These are phyloP conservation scores for Sphyrna mokarran DNA, from an alignment of 2,113 vertebrate genomes.

Conservation along the genomic window DNA sequence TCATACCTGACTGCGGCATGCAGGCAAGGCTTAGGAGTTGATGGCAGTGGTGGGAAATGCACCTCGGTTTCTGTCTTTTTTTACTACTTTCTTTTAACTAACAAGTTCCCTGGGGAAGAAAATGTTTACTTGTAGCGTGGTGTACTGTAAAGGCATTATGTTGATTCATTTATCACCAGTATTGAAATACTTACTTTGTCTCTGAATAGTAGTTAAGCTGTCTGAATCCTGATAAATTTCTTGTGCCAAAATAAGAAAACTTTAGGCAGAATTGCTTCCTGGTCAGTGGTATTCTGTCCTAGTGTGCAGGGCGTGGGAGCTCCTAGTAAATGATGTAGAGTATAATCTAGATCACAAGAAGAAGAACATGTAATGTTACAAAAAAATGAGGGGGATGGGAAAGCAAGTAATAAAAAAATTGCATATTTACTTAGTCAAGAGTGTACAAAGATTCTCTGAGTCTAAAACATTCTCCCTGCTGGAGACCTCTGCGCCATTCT, in stretches of 20 bases:
- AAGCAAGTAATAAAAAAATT: not conserved
- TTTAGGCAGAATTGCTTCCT: not conserved
- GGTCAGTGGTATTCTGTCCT: not conserved
- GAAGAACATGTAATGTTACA: not conserved
- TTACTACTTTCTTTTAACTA: not conserved
- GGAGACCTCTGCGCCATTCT: constrained; percentile 24
- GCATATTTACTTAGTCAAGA: not conserved
- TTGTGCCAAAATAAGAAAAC: not conserved
- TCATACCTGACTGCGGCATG: not conserved
- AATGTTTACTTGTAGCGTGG: not conserved
- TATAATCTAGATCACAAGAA: not conserved
- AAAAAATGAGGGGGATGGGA: not conserved
- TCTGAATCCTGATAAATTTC: not conserved
- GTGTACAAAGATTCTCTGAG: constrained; percentile 20
- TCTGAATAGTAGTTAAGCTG: not conserved
- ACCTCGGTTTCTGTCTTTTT: not conserved
- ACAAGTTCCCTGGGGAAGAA: not conserved
- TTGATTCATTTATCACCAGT: not conserved
- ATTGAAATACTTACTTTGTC: not conserved
- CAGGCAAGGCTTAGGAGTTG: not conserved
- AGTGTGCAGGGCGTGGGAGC: not conserved
- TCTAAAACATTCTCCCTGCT: not conserved
- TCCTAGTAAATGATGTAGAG: not conserved
- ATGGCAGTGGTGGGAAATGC: not conserved
- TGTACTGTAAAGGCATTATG: not conserved